Evolutionary conservation across 2,888 invertebrate genomes (phyloP), one percentile per base, ranked within the genome.

Genomic region (Polyommatus iphigenia): DNA sequence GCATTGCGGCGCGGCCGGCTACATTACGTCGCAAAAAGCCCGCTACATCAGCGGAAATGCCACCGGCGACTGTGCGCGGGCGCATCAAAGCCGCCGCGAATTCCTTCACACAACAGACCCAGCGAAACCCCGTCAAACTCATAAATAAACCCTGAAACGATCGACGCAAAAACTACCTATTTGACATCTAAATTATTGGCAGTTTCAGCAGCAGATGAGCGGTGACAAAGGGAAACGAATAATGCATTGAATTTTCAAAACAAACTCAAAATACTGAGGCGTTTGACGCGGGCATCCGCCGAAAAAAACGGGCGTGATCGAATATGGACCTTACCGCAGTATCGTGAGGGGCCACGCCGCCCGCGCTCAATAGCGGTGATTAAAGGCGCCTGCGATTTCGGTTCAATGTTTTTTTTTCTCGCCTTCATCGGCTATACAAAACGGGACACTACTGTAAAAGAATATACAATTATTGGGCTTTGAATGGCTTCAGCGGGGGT

Each of bases 241-340:
- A 89, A 94, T 92, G 91, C 89, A 92, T 91, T 93, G 92, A 94
- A 91, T 94, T 93, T 94, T 94, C 93, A 94, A 94, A 94, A 94
- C 94, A 94, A 94, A 94, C 93, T 94, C 93, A 92, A 93, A 92
- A 93, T 93, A 93, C 92, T 92, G 91, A 93, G 92, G 92, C 93
- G 92, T 91, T 94, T 93, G 94, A 94, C 94, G 93, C 93, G 93
- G 92, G 94, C 94, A 94, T 94, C 94, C 94, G 94, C 91, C 90
- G 92, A 93, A 93, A 93, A 92, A 92, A 83, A 87, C 81, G 83
- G 81, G 83, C 88, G 87, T 89, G 87, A 87, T 90, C 82, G 89
- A 91, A 91, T 89, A 84, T 90, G 85, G 83, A 91, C 92, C 87
- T 87, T 93, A 91, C 80, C 82, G 82, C 84, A 90, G 91, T 90